Evolutionary conservation across 2,888 invertebrate species (phyloP).

Genomic region (Drosophila neoperkinsi): DNA sequence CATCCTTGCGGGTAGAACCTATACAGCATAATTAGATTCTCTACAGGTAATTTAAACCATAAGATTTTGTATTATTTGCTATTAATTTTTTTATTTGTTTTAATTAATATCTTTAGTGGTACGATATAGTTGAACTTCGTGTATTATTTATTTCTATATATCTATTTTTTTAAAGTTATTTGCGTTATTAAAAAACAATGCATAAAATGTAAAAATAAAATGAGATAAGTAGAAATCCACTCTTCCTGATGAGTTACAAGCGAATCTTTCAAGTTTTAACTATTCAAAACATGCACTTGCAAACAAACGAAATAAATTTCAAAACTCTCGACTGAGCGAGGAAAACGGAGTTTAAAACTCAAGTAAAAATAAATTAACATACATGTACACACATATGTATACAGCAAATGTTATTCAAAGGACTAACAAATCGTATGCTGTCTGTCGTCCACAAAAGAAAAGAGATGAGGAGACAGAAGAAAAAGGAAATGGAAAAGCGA

Average conservation of each 20-base stretch:
- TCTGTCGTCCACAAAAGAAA: not conserved
- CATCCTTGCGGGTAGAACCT: no score
- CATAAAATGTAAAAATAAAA: not conserved
- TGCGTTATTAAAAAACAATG: not conserved
- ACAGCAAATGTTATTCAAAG: slow-evolving; percentile 17
- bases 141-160: not conserved
- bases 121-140: not conserved
- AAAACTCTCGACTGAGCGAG: not conserved
- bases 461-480: not conserved
- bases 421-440: slow-evolving; percentile 14
- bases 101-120: not conserved
- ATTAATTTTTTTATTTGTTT: not conserved
- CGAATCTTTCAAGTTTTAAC: not conserved
- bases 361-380: slow-evolving; percentile 7
- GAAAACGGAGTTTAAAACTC: slow-evolving; percentile 5
- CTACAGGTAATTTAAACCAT: not conserved
- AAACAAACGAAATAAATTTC: not conserved
- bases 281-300: not conserved
- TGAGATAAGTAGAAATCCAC: not conserved
- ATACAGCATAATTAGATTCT: not conserved
- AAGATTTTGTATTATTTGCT: not conserved
- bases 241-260: not conserved
- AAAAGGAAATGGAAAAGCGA: not conserved
- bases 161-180: not conserved
- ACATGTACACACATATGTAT: not conserved